These are phyloP conservation scores for Scaptomyza tumidula DNA, from an alignment of 2,888 invertebrate genomes.

Conservation along the genomic window DNA sequence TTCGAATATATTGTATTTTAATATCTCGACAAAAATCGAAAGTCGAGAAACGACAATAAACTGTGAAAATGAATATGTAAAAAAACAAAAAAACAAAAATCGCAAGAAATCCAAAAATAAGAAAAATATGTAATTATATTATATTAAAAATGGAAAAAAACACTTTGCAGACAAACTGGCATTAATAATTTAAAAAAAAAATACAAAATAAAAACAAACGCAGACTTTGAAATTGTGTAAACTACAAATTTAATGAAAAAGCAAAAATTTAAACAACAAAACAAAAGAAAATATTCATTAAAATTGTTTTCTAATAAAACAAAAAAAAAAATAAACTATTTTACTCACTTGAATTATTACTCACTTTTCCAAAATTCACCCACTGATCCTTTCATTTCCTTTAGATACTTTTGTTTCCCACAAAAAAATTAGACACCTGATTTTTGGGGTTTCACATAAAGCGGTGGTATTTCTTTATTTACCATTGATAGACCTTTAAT, in stretches of 20 bases:
- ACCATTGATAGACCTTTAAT: constrained; percentile 81
- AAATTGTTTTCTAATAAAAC: constrained; percentile 82
- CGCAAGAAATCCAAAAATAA: constrained; percentile 43
- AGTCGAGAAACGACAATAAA: constrained; percentile 85
- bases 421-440: constrained; percentile 1
- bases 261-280: constrained; percentile 74
- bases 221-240: constrained; percentile 75
- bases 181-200: constrained; percentile 24
- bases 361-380: background rate
- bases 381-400: too few relatives aligned
- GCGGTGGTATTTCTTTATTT: constrained; percentile 84
- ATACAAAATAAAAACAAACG: constrained; percentile 42
- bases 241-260: constrained; percentile 74
- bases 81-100: constrained; percentile 48
- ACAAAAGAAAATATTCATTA: constrained; percentile 75
- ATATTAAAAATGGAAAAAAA: constrained; percentile 57
- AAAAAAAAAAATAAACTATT: constrained; percentile 35
- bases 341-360: too few relatives aligned
- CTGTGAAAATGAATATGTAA: constrained; percentile 83
- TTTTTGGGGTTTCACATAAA: constrained; percentile 82
- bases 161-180: constrained; percentile 58
- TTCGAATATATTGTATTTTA: constrained; percentile 82
- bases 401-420: background rate
- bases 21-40: constrained; percentile 84
- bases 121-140: constrained; percentile 70